Percentiles rank a stretch among this genome's conserved stretches.
phyloP scores from a whole-genome alignment of 2,797 vertebrate genomes.

The Alosa sapidissima region DNA sequence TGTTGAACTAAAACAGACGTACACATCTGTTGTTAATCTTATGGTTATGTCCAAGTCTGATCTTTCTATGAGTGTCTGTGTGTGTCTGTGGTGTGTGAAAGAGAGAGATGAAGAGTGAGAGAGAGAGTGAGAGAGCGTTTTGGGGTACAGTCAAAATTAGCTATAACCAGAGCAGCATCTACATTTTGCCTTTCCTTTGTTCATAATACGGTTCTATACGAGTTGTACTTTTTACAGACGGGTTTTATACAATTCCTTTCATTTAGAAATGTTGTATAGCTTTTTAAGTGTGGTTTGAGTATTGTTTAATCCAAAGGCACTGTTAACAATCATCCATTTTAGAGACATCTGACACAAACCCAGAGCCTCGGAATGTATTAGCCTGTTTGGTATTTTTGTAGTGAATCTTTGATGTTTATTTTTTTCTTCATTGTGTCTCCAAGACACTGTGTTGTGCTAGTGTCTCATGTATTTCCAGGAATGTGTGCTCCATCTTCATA shows the following conservation, averaged over 20 bases:
- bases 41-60: conserved; percentile 64
- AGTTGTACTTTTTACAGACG: conserved; percentile 58
- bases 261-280: conserved; percentile 66
- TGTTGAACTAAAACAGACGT: conserved; percentile 61
- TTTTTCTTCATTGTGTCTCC: conserved; percentile 5
- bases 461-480: conserved; percentile 11
- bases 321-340: conserved; percentile 67
- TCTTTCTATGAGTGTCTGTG: conserved; percentile 45
- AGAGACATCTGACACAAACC: conserved; percentile 58
- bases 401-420: conserved; percentile 63
- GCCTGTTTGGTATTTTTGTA: conserved; percentile 62
- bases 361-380: conserved; percentile 51
- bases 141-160: conserved; percentile 52
- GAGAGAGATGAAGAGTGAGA: not conserved
- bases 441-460: not conserved
- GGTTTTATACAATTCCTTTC: conserved; percentile 64
- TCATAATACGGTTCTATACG: conserved; percentile 54
- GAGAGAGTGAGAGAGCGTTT: conserved; percentile 7
- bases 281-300: conserved; percentile 61
- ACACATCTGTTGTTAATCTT: conserved; percentile 73
- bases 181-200: conserved; percentile 63
- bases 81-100: conserved; percentile 17
- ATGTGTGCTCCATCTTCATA: not conserved
- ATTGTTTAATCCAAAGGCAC: conserved; percentile 65
- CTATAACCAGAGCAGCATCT: conserved; percentile 64